phyloP scores from a whole-genome alignment of 2,888 invertebrate genomes.

The Phaonia tiefii region DNA sequence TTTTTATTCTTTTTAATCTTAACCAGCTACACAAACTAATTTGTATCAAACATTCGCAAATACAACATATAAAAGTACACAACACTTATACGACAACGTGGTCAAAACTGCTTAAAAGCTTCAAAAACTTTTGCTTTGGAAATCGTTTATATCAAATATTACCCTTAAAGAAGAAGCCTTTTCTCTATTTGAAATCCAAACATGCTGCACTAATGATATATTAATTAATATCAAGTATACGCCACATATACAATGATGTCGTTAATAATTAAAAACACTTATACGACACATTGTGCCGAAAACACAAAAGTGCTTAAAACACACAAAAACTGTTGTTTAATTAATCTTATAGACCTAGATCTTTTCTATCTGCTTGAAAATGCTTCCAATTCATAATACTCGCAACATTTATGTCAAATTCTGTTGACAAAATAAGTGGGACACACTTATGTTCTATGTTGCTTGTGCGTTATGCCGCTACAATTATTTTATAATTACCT shows the following conservation, averaged over 20 bases:
- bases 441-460: not conserved
- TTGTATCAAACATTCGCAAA: too few relatives aligned
- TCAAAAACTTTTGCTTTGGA: too few relatives aligned
- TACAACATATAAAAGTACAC: too few relatives aligned
- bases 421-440: slow-evolving; percentile 21
- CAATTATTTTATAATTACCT: slow-evolving; percentile 51
- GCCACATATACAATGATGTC: not conserved
- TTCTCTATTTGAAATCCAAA: too few relatives aligned
- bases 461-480: not conserved
- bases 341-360: not conserved
- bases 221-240: not conserved
- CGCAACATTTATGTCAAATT: slow-evolving; percentile 50
- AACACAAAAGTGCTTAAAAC: not conserved
- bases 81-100: too few relatives aligned
- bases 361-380: too few relatives aligned
- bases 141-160: too few relatives aligned
- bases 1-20: too few relatives aligned
- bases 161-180: too few relatives aligned
- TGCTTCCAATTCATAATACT: not conserved
- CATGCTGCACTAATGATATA: not conserved
- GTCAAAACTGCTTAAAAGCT: too few relatives aligned
- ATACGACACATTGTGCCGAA: not conserved
- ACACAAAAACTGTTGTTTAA: not conserved
- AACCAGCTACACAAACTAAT: too few relatives aligned
- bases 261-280: too few relatives aligned